These are phyloP conservation scores for Gandaritis pyraliata DNA, from an alignment of 2,888 invertebrate genomes.

Conservation along the genomic window DNA sequence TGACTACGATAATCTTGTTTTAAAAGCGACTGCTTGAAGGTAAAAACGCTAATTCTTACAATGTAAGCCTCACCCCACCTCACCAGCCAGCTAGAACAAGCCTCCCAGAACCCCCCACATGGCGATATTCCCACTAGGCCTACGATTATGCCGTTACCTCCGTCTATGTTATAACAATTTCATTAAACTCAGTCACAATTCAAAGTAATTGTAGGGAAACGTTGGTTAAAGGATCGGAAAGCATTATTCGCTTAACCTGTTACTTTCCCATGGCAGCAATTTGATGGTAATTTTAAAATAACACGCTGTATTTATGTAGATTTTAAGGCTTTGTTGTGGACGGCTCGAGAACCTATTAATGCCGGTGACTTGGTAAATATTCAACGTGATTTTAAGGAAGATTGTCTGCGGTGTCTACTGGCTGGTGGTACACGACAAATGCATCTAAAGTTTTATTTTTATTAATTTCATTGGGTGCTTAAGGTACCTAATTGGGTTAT, in stretches of 20 bases:
- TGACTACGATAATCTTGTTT: too few species aligned
- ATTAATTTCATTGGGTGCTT: neutral
- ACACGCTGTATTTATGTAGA: conserved; percentile 44
- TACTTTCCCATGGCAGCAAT: conserved; percentile 53
- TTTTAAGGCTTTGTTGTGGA: conserved; percentile 40
- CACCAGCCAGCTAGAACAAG: conserved; percentile 21
- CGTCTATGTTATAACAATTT: conserved; percentile 66
- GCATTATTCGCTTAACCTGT: conserved; percentile 53
- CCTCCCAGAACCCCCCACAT: conserved; percentile 49
- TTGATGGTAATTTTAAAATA: conserved; percentile 53
- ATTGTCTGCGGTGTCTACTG: neutral
- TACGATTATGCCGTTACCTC: conserved; percentile 57
- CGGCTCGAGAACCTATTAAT: conserved; percentile 39
- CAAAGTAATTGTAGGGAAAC: conserved; percentile 55
- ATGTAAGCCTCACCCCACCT: conserved; percentile 13
- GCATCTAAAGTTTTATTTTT: neutral
- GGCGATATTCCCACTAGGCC: conserved; percentile 61
- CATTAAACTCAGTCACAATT: conserved; percentile 62
- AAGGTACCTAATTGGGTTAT: too few species aligned
- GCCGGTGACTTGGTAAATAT: conserved; percentile 39
- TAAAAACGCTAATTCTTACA: conserved; percentile 19
- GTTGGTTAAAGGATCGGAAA: conserved; percentile 53
- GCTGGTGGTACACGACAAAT: neutral
- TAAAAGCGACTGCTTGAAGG: too few species aligned
- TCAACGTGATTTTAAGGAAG: conserved; percentile 33